Base-by-base conservation (phyloP, 2,113 vertebrate species). In the Cebus imitator region DNA sequence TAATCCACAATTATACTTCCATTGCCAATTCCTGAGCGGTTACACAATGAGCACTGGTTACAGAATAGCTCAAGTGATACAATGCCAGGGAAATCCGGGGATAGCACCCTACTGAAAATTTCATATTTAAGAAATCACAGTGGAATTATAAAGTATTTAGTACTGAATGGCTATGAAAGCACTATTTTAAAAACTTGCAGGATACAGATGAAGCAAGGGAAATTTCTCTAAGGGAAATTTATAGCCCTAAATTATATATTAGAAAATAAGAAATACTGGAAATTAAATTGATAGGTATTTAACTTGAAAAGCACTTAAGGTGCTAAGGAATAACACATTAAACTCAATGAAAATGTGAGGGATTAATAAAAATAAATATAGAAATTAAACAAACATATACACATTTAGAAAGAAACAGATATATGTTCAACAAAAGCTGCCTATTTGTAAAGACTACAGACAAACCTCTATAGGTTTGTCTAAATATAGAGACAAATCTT, bases 331-430 rank as follows among this genome's bases (percentile, higher is more conserved):
- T 87, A 94, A 58, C 37, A 64, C 23, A 5, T 20, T 83, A 92
- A 89, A 57, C 27, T 76, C 68, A 68, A 55, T 8, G 23, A 57
- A 94, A 82, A 20, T n/a, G 1, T 86, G 43, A 82, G 75, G 50
- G n/a, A 72, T 79, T 94, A 91, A 93, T 78, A 45, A 55, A 91
- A 93, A 91, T 50, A 92, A 90, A 92, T n/a, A 73, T 52, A 92
- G 50, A 92, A 93, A 91, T 82, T 80, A 87, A 97, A 40, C 43
- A 85, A 78, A 72, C 45, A n/a, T 23, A 66, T n/a, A 48, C 66
- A 70, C 75, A 35, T 79, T 55, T 95, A 85, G 14, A 95, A 95
- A 91, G 87, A 88, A 70, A 89, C 17, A 73, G 37, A 72, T 32
- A 89, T 3, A 68, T 68, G 7, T 30, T 93, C 50, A 92, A n/a